Conservation (phyloP, 1,140 invertebrate genomes). For the Halictus rubicundus region DNA sequence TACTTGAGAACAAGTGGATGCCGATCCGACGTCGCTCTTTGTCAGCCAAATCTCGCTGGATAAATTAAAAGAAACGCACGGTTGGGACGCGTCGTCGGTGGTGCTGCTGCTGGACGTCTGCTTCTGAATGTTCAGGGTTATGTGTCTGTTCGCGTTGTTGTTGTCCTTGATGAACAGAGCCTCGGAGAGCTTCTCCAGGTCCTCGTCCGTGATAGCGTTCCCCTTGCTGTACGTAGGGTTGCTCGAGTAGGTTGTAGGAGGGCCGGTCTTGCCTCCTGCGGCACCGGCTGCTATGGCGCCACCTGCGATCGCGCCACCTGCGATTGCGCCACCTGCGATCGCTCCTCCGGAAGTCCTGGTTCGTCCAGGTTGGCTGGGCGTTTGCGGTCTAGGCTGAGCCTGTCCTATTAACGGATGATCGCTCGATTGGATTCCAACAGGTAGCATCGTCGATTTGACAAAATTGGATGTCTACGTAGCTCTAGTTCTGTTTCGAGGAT, state of each 20-base stretch:
- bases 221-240: conserved; percentile 77
- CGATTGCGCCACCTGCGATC: conserved; percentile 14
- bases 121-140: conserved; percentile 87
- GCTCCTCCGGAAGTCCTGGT: conserved; percentile 32
- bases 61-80: conserved; percentile 80
- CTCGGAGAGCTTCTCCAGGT: conserved; percentile 86
- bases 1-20: no score
- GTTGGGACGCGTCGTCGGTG: conserved; percentile 86
- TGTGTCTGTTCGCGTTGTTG: conserved; percentile 85
- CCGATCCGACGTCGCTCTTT: no score
- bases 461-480: background rate
- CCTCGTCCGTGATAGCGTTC: conserved; percentile 81
- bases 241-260: conserved; percentile 62
- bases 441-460: background rate
- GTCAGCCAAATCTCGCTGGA: no score
- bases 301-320: conserved; percentile 10
- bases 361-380: conserved; percentile 32
- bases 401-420: background rate
- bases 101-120: conserved; percentile 84
- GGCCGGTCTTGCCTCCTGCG: background rate
- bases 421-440: no score
- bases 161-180: conserved; percentile 86
- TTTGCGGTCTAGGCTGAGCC: conserved; percentile 1
- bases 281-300: conserved; percentile 41
- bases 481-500: no score